Conservation (phyloP, 2,888 invertebrate genomes). For the Morpho achilles region DNA sequence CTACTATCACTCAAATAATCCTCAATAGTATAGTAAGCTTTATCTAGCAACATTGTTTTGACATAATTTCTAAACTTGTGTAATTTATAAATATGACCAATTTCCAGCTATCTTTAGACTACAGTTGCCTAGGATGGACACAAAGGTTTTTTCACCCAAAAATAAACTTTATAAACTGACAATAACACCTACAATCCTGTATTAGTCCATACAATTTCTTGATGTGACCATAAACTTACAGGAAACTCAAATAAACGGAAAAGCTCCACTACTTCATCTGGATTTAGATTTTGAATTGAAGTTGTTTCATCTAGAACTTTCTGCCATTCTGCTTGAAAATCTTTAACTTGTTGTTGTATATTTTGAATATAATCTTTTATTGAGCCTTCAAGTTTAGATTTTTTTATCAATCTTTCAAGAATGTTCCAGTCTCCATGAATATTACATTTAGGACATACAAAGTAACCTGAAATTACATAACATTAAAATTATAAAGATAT, state of each 20-base stretch:
- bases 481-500: not conserved
- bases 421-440: conserved; percentile 82
- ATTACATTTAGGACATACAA: conserved; percentile 84
- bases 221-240: conserved; percentile 50
- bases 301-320: conserved; percentile 57
- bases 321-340: conserved; percentile 70
- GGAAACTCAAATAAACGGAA: conserved; percentile 78
- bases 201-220: no score
- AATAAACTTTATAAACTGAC: no score
- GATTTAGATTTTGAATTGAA: conserved; percentile 61
- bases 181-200: no score
- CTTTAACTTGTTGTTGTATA: conserved; percentile 46
- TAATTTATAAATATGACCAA: no score
- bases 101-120: no score
- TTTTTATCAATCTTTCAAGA: conserved; percentile 75
- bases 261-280: conserved; percentile 62
- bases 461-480: conserved; percentile 78
- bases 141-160: no score
- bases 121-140: no score
- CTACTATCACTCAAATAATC: no score
- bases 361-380: conserved; percentile 57
- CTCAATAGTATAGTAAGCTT: no score
- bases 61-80: no score
- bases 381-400: conserved; percentile 51
- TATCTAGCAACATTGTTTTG: no score